Evolutionary conservation across 2,888 invertebrate species (phyloP), one percentile per base, ranked within the genome.

Genomic region (Fragum sueziense): DNA sequence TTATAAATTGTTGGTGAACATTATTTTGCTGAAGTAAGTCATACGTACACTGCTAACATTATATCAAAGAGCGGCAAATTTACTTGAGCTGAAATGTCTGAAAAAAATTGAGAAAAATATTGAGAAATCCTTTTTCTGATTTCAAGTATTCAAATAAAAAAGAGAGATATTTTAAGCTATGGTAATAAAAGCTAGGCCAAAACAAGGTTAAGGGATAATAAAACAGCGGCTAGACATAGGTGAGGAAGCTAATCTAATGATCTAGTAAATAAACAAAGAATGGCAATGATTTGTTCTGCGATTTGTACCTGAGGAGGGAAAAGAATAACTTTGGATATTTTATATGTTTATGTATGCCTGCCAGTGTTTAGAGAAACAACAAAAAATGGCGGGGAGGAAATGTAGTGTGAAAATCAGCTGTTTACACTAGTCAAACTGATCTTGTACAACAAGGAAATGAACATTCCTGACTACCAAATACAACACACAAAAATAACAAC

Each of bases 321-420:
- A 59, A 57, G 57, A 57, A 68, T 51, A 74, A 37, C 37, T 25
- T 34, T 34, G 57, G 74, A 41, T 68, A 68, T 74, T 74, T 76
- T 70, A 71, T 76, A 74, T 78, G 61, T 77, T 72, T 78, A 75
- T 75, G 51, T 78, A 70, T 78, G 78, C 70, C 52, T 61, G 9
- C 67, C 27, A 33, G 20, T 82, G 79, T 82, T 79, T 79, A 52
- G 70, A 74, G 62, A 76, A 57, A 76, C 73, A 84, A 84, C 83
- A 84, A 71, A 74, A 78, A 71, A 41, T 54, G 67, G 73, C 71
- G 61, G 75, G 41, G 47, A 78, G 71, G 80, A 80, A 80, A 84
- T 84, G 83, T 80, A 80, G 78, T 80, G 67, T 80, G 76, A 52
- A 62, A 73, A 54, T 76, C 83, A 78, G 65, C 77, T 83, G 83